These are phyloP conservation scores for Urocitellus parryii DNA, from an alignment of 2,113 vertebrate genomes.

Conservation along the genomic window DNA sequence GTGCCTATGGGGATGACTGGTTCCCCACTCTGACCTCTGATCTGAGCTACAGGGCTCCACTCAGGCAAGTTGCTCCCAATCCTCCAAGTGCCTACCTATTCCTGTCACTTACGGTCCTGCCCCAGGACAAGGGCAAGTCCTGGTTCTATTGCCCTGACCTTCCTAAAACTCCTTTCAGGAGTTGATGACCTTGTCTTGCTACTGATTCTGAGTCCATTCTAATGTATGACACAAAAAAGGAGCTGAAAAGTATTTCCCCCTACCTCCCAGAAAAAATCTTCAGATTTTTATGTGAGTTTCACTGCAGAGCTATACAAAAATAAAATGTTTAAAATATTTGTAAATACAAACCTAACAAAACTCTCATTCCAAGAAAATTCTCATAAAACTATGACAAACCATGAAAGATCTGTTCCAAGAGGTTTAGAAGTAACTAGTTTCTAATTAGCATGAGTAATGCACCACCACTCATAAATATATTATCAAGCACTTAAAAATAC, in stretches of 20 bases:
- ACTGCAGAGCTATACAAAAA: neutral
- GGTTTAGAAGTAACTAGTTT: neutral
- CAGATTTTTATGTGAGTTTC: neutral
- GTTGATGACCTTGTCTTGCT: neutral
- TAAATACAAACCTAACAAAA: neutral
- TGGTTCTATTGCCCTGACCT: neutral
- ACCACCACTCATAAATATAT: neutral
- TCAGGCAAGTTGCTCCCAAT: accelerated
- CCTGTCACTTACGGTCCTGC: neutral
- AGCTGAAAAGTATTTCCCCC: neutral
- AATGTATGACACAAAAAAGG: neutral
- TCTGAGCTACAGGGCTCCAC: neutral
- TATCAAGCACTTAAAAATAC: conserved; percentile 17
- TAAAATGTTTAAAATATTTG: neutral
- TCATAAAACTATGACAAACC: neutral
- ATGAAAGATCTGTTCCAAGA: neutral
- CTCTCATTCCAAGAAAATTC: neutral
- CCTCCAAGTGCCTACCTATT: neutral
- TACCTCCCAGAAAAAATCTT: neutral
- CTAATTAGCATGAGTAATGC: neutral
- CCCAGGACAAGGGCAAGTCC: neutral
- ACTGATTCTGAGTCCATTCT: neutral
- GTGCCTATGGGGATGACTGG: accelerated
- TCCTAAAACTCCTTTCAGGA: neutral
- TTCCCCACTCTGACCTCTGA: neutral